Base-by-base conservation (phyloP, 2,797 vertebrate species). In the Echeneis naucrates region DNA sequence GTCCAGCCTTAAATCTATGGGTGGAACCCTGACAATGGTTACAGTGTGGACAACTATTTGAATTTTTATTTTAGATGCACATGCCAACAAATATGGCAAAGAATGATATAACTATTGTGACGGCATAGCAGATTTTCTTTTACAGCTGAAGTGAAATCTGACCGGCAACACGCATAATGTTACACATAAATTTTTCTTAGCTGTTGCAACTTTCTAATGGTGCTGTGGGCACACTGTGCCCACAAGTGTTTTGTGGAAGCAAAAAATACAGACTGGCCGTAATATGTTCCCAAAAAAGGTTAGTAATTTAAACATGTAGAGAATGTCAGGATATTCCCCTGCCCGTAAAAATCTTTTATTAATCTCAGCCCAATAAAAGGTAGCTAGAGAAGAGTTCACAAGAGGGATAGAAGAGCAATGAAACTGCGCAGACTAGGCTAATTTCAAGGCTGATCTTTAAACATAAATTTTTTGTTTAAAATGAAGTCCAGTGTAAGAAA, bases 11-110 rank as follows among this genome's bases (percentile, higher is more conserved):
- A 70, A 65, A 68, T 75, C 70, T 76, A 44, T 52, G 30, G 53
- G 72, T 69, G 30, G 53, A 77, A 84, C 80, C 21, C 35, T 80
- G 48, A 84, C 59, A 69, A 71, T 59, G 23, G 52, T 72, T 54
- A 50, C 27, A 48, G 27, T 42, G 51, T 37, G 38, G 24, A 50
- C 66, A 16, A 47, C 48, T 58, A 48, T 38, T 50, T 64, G 38
- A 75, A 67, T 27, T 59, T 63, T 37, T 70, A 52, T 56, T 78
- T 72, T 35, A 82, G 24, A 69, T 61, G 50, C 42, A 45, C 35
- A 57, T 56, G 23, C 48, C 14, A 67, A 50, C 24, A 59, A 75
- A 75, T 16, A 50, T 14, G 2, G 30, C 8, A 42, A 68, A 53
- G 45, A 70, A 17, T 16, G 26, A 42, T 38, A 33, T 35, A 59